A percentile compares a stretch with the other conserved stretches of the same genome.
These are phyloP conservation scores for Morus bassanus DNA, from an alignment of 2,797 vertebrate genomes.

Conservation along the genomic window DNA sequence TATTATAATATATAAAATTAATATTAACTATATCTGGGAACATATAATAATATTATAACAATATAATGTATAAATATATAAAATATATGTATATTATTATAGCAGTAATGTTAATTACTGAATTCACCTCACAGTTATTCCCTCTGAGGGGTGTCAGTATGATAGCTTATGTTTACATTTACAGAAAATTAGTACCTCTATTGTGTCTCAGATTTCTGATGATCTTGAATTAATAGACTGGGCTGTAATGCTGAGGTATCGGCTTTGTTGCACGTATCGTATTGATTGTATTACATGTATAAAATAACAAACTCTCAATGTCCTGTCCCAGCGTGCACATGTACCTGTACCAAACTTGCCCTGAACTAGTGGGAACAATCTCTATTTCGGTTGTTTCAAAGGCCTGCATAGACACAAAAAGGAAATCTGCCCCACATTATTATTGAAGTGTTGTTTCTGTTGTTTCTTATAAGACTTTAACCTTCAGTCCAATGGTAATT, in stretches of 20 bases:
- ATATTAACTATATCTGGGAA: too few relatives aligned
- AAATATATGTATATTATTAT: background rate
- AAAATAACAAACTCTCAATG: background rate
- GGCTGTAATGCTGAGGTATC: background rate
- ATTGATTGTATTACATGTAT: background rate
- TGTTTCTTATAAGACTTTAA: background rate
- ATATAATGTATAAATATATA: too few relatives aligned
- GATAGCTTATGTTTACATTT: background rate
- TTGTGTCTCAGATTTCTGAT: constrained; percentile 10
- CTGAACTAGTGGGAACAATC: background rate
- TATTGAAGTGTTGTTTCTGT: background rate
- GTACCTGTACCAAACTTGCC: background rate
- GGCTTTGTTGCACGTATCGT: background rate
- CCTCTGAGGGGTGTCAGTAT: background rate
- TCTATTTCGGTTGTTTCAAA: background rate
- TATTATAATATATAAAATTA: too few relatives aligned
- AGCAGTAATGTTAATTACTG: background rate
- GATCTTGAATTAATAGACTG: background rate
- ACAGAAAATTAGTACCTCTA: background rate
- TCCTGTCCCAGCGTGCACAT: background rate
- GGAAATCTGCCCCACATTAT: background rate
- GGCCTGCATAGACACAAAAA: background rate
- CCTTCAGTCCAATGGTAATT: background rate
- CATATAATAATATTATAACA: too few relatives aligned
- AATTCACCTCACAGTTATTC: background rate